Percentiles rank a stretch among this genome's conserved stretches.
Evolutionary conservation across 2,797 vertebrate species (phyloP).

Genomic region (Dallia pectoralis): DNA sequence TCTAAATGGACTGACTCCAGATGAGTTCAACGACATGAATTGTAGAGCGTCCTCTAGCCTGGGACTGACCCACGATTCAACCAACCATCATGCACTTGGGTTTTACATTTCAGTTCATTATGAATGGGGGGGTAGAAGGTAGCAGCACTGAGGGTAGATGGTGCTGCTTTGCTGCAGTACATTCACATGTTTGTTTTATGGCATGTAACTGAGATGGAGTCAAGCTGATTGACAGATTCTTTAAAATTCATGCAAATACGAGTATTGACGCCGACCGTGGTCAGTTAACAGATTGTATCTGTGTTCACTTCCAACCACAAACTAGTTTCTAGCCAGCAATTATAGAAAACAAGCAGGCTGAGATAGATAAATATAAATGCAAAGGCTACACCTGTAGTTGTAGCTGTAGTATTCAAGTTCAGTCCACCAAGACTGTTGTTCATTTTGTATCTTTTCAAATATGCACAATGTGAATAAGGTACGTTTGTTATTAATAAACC

Average conservation of each 20-base stretch:
- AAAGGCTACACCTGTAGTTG: no score
- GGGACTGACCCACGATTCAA: slow-evolving; percentile 28
- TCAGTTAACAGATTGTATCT: background rate
- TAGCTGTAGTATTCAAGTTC: no score
- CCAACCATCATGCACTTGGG: slow-evolving; percentile 21
- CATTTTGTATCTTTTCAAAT: no score
- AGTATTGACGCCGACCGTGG: background rate
- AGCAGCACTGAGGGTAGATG: background rate
- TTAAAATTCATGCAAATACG: background rate
- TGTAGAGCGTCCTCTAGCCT: slow-evolving; percentile 26
- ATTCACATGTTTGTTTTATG: slow-evolving; percentile 2
- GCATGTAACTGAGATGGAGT: slow-evolving; percentile 2
- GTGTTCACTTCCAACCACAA: background rate
- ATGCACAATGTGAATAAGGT: no score
- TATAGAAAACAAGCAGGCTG: background rate
- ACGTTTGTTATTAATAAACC: no score
- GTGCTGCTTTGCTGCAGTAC: background rate
- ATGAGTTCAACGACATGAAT: slow-evolving; percentile 35
- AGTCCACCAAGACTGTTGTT: no score
- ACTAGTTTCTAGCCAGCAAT: background rate
- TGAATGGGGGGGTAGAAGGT: background rate
- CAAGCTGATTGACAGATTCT: slow-evolving; percentile 1
- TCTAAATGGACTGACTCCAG: slow-evolving; percentile 14
- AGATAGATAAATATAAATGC: background rate
- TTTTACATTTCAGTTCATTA: slow-evolving; percentile 13